Conservation (phyloP, 2,797 vertebrate genomes). For the Tadarida brasiliensis region DNA sequence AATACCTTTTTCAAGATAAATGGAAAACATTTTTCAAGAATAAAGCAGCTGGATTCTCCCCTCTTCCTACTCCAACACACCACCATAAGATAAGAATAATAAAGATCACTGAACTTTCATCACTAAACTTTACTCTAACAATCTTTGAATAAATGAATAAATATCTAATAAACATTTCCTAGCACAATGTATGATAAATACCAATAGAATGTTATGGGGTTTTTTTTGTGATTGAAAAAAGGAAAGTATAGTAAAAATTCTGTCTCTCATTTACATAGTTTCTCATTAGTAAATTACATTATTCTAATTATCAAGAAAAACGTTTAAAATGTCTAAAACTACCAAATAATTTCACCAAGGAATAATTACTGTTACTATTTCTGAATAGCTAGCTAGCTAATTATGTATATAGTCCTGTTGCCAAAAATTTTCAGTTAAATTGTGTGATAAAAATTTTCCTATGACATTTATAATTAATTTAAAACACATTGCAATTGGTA, state of each 20-base stretch:
- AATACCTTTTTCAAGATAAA: background rate
- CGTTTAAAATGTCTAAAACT: slow-evolving; percentile 55
- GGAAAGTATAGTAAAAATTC: slow-evolving; percentile 64
- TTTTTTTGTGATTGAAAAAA: slow-evolving; percentile 34
- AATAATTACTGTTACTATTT: slow-evolving; percentile 47
- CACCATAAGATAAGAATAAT: background rate
- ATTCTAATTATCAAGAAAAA: slow-evolving; percentile 58
- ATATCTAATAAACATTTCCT: slow-evolving; percentile 54
- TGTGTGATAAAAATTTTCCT: slow-evolving; percentile 33
- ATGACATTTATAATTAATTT: slow-evolving; percentile 39
- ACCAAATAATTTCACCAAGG: slow-evolving; percentile 65
- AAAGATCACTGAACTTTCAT: background rate
- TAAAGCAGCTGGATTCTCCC: background rate
- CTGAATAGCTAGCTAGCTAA: slow-evolving; percentile 2
- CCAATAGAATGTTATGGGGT: background rate
- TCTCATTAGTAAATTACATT: slow-evolving; percentile 47
- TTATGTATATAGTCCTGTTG: slow-evolving; percentile 43
- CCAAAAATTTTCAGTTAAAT: slow-evolving; percentile 44
- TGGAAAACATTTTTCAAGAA: background rate
- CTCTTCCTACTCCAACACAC: background rate
- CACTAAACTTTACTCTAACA: background rate
- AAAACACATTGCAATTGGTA: slow-evolving; percentile 23
- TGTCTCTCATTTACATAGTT: slow-evolving; percentile 48
- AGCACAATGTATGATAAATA: background rate
- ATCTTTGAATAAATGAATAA: slow-evolving; percentile 55